phyloP scores from a whole-genome alignment of 92 coral and sea anemone species.

The Meandrina meandrites region DNA sequence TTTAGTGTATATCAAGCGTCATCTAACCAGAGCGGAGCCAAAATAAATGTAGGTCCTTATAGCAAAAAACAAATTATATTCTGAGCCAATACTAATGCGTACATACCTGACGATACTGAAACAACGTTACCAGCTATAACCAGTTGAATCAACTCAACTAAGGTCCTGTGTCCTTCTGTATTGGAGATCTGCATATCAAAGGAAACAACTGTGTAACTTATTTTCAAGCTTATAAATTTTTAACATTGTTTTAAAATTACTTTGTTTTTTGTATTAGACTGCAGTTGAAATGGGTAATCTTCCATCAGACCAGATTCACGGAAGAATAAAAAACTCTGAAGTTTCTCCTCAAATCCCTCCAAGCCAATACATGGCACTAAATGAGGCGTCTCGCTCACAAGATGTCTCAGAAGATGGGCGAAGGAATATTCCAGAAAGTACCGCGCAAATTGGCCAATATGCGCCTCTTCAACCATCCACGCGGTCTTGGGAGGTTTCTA shows the following conservation, averaged over 20 bases:
- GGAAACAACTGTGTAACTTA: no score
- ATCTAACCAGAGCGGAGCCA: background rate
- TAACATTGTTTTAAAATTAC: no score
- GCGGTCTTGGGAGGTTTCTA: conserved; percentile 8
- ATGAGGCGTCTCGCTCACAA: background rate
- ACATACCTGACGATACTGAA: no score
- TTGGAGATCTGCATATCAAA: no score
- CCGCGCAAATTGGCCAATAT: background rate
- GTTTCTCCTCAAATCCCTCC: no score
- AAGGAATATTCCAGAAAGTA: background rate
- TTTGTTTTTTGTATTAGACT: background rate
- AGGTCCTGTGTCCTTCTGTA: no score
- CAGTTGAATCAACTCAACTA: no score
- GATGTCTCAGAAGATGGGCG: background rate
- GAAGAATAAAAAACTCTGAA: background rate
- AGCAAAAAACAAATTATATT: no score
- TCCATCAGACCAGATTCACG: background rate
- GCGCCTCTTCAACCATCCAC: background rate
- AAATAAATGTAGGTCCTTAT: background rate
- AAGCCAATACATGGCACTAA: background rate
- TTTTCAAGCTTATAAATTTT: no score
- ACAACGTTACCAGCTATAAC: no score
- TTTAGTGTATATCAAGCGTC: background rate
- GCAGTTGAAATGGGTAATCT: background rate
- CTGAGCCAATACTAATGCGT: background rate